phyloP scores from a whole-genome alignment of 1,140 invertebrate genomes.

The Polypedilum pembai region DNA sequence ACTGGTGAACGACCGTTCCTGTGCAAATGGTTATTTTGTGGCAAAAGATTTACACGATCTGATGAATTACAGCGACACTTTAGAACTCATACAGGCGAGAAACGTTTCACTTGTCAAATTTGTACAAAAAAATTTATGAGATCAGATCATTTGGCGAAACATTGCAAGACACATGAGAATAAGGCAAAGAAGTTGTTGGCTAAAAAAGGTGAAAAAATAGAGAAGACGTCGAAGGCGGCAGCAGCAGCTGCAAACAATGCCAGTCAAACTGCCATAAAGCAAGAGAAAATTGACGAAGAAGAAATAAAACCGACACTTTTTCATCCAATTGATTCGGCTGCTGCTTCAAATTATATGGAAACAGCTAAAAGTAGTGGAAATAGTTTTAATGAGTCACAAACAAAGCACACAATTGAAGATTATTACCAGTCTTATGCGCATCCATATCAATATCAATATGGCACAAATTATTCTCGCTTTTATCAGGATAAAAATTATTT shows the following conservation, averaged over 20 bases:
- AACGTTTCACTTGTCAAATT: slow-evolving; percentile 64
- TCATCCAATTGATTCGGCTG: not conserved
- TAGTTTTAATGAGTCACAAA: slow-evolving; percentile 2
- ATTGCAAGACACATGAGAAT: slow-evolving; percentile 70
- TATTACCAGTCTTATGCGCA: not conserved
- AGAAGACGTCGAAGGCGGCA: slow-evolving; percentile 34
- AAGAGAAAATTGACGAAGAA: slow-evolving; percentile 10
- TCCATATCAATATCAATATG: slow-evolving; percentile 24
- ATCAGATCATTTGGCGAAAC: slow-evolving; percentile 78
- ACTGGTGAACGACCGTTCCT: slow-evolving; percentile 67
- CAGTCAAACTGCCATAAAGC: not conserved
- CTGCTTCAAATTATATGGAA: not conserved
- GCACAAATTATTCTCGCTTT: slow-evolving; percentile 1
- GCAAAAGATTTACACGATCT: slow-evolving; percentile 79
- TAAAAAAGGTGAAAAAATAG: slow-evolving; percentile 44
- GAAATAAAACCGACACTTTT: not conserved
- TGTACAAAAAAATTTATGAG: slow-evolving; percentile 75
- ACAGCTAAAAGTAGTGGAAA: not conserved
- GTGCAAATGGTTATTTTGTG: slow-evolving; percentile 76
- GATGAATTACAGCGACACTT: slow-evolving; percentile 79
- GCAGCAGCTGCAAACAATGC: not conserved
- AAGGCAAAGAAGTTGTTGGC: slow-evolving; percentile 43
- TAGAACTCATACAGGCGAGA: slow-evolving; percentile 75
- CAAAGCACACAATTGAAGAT: slow-evolving; percentile 1
- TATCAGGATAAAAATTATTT: slow-evolving; percentile 10